These are phyloP conservation scores for Rhodophaea formosa DNA, from an alignment of 2,888 invertebrate genomes.

Conservation along the genomic window DNA sequence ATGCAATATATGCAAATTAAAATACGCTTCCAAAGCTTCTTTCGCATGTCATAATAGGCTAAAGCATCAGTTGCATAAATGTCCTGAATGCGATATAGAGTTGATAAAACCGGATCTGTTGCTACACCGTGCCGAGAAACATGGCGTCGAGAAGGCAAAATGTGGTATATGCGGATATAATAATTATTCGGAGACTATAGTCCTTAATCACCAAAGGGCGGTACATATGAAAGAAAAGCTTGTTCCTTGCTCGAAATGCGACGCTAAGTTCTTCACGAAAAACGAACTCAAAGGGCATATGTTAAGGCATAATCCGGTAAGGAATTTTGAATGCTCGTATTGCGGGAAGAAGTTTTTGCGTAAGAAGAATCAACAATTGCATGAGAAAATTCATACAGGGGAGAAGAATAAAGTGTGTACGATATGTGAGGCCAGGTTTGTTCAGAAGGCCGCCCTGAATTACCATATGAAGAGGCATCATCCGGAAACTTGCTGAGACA, in stretches of 20 bases:
- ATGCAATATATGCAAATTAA: too few relatives aligned
- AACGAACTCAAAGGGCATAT: slow-evolving; percentile 22
- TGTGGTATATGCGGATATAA: slow-evolving; percentile 32
- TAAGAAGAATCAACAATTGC: slow-evolving; percentile 22
- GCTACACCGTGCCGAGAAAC: slow-evolving; percentile 22
- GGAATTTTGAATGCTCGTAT: slow-evolving; percentile 37
- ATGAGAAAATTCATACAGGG: slow-evolving; percentile 35
- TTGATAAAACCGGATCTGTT: slow-evolving; percentile 9
- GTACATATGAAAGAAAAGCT: slow-evolving; percentile 35
- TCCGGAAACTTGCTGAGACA: slow-evolving; percentile 24
- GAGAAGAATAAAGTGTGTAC: slow-evolving; percentile 30
- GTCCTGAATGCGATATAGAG: slow-evolving; percentile 21
- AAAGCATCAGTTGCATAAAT: slow-evolving; percentile 12
- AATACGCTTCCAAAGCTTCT: too few relatives aligned
- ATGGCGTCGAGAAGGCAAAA: slow-evolving; percentile 24
- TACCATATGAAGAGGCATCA: slow-evolving; percentile 40
- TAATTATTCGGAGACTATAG: background rate
- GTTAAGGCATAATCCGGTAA: slow-evolving; percentile 33
- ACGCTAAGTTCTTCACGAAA: slow-evolving; percentile 23
- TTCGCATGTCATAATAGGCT: too few relatives aligned
- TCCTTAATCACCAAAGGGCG: slow-evolving; percentile 22
- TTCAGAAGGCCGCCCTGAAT: slow-evolving; percentile 38
- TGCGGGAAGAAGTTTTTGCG: slow-evolving; percentile 44
- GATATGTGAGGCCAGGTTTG: slow-evolving; percentile 36
- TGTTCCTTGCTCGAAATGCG: slow-evolving; percentile 44